Conservation (phyloP, 2,888 invertebrate genomes). For the Clitarchus hookeri region DNA sequence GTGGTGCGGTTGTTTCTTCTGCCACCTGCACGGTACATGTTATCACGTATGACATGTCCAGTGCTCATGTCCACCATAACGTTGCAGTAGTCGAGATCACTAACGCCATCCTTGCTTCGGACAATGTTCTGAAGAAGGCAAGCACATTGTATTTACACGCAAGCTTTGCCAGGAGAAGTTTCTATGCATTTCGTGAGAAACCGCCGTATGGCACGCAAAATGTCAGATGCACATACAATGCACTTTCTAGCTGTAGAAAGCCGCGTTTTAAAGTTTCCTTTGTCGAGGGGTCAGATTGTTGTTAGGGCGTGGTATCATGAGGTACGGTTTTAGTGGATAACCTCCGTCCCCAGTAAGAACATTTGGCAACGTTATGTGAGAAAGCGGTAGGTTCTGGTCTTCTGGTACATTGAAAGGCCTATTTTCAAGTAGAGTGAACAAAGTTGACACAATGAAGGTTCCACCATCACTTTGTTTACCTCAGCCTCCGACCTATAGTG, state of each 20-base stretch:
- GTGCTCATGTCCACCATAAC: no score
- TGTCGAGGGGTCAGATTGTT: neutral
- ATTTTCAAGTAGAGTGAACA: neutral
- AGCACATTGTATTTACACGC: conserved; percentile 16
- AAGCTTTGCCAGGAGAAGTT: neutral
- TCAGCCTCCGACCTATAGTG: neutral
- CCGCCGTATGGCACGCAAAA: neutral
- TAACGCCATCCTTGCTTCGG: no score
- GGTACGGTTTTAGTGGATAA: neutral
- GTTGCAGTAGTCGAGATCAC: no score
- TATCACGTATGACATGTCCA: no score
- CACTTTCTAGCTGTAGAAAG: conserved; percentile 18
- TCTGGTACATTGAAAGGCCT: neutral
- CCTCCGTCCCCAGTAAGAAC: neutral
- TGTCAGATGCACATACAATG: neutral
- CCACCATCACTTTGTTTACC: conserved; percentile 22
- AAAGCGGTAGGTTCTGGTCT: neutral
- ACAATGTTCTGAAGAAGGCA: neutral
- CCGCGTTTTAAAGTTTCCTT: neutral
- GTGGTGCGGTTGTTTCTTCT: neutral
- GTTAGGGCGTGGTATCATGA: neutral
- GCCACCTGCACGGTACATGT: neutral
- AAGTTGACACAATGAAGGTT: neutral
- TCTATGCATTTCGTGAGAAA: neutral
- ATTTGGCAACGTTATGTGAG: neutral